Base-by-base conservation (phyloP, 2,113 vertebrate species). In the Capricornis sumatraensis region DNA sequence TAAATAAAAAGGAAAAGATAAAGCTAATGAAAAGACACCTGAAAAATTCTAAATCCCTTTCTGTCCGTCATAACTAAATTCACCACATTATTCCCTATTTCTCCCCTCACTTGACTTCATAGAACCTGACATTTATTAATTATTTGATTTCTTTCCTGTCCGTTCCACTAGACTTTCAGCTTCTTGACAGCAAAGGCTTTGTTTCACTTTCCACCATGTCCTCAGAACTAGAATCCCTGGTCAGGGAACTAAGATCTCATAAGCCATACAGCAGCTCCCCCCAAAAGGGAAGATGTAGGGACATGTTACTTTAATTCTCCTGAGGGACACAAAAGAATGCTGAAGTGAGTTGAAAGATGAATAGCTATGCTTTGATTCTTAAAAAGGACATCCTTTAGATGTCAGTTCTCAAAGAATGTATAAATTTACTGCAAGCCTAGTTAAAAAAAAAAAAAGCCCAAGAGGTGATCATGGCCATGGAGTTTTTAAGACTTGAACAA, bases 131-230 rank as follows among this genome's bases (percentile, higher is more conserved):
- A 40, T 6, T 89, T 79, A 89, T 79, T 91, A 86, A 87, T 91
- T 88, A 87, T 95, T 90, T 90, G 92, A 82, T 91, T 95, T 87
- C 79, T 64, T 52, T 84, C 36, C 81, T 89, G 45, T 64, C 92
- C 36, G 16, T 94, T 79, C 25, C 27, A 27, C 47, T 83, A 85
- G 45, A 60, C 58, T 76, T 58, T 40, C 60, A 58, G 33, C 45
- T 57, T 95, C 84, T 25, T 64, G 25, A 89, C 21, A 94, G 52
- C 90, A n/a, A 81, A 67, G 78, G 60, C 45, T 89, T 53, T 58
- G 36, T 33, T 89, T 89, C 52, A 45, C 28, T 89, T 78, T 36
- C 89, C 76, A 25, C 27, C 8, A 30, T 21, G 55, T 30, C 33
- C 62, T 3, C 40, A 86, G 64, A 94, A 6, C 21, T 27, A 47